Evolutionary conservation across 2,113 vertebrate genomes (phyloP).

Genomic region (Oryzias celebensis): DNA sequence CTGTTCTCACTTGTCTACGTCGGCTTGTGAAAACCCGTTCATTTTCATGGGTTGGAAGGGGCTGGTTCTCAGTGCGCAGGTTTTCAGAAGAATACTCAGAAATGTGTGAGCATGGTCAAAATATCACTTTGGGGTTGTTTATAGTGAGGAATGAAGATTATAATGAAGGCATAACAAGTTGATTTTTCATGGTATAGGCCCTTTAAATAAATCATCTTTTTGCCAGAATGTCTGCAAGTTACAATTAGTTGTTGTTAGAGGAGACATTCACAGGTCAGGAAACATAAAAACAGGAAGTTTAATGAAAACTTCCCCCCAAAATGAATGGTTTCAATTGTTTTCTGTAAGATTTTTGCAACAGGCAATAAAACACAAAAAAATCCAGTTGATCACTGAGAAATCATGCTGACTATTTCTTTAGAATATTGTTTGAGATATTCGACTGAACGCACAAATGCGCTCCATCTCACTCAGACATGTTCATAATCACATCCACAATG

Average conservation of each 20-base stretch:
- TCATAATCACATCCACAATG: constrained; percentile 47
- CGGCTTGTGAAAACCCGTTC: too few relatives aligned
- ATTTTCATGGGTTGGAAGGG: too few relatives aligned
- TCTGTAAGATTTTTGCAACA: constrained; percentile 37
- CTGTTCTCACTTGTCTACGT: too few relatives aligned
- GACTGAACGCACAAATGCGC: constrained; percentile 24
- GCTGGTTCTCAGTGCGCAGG: too few relatives aligned
- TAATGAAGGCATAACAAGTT: too few relatives aligned
- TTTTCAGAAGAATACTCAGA: too few relatives aligned
- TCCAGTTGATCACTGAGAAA: constrained; percentile 45
- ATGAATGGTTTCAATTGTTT: constrained; percentile 33
- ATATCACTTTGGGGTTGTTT: too few relatives aligned
- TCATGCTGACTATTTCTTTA: constrained; percentile 29
- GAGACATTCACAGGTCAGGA: not conserved
- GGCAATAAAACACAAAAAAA: constrained; percentile 57
- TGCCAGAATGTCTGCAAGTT: constrained; percentile 1
- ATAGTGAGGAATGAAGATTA: too few relatives aligned
- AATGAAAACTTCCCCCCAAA: constrained; percentile 30
- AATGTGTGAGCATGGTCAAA: too few relatives aligned
- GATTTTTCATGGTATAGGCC: too few relatives aligned
- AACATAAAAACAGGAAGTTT: constrained; percentile 20
- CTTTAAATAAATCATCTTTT: not conserved
- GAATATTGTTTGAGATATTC: constrained; percentile 27
- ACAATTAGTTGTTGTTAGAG: constrained; percentile 1
- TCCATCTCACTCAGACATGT: constrained; percentile 17